Conservation (phyloP, 1,140 invertebrate species). For the Drosophila tani region DNA sequence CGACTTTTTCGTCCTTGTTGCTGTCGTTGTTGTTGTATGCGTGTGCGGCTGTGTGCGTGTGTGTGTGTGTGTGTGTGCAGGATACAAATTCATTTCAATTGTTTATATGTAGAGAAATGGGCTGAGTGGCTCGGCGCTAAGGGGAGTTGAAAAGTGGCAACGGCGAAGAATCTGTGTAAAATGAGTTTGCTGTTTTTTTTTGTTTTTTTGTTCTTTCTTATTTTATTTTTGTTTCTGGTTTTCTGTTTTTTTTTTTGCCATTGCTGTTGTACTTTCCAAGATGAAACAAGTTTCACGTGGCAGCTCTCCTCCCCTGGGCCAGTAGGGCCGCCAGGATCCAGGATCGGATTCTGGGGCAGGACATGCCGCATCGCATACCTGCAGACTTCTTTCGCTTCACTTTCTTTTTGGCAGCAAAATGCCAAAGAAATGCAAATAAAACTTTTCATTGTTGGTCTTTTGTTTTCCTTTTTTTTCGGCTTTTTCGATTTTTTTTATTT, state of each 20-base stretch:
- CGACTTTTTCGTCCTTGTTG: slow-evolving; percentile 44
- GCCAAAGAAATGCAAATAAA: slow-evolving; percentile 79
- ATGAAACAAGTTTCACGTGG: slow-evolving; percentile 57
- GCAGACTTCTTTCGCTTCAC: slow-evolving; percentile 63
- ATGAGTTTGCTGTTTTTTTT: slow-evolving; percentile 35
- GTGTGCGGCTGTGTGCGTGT: slow-evolving; percentile 30
- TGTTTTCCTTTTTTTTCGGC: slow-evolving; percentile 27
- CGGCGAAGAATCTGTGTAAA: slow-evolving; percentile 50
- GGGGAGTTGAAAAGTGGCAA: slow-evolving; percentile 22
- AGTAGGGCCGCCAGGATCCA: slow-evolving; percentile 3
- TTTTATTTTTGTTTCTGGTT: slow-evolving; percentile 17
- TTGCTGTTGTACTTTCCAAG: slow-evolving; percentile 56
- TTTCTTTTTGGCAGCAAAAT: slow-evolving; percentile 65
- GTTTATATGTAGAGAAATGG: slow-evolving; percentile 52
- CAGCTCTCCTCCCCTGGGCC: slow-evolving; percentile 15
- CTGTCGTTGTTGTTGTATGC: slow-evolving; percentile 28
- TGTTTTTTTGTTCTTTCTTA: slow-evolving; percentile 3
- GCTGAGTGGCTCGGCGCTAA: slow-evolving; percentile 17
- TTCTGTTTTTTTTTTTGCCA: slow-evolving; percentile 8
- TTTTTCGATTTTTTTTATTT: slow-evolving; percentile 30
- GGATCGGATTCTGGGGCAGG: slow-evolving; percentile 35
- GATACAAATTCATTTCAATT: slow-evolving; percentile 82
- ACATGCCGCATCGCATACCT: slow-evolving; percentile 64
- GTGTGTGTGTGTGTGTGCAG: slow-evolving; percentile 56
- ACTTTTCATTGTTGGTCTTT: slow-evolving; percentile 59